Evolutionary conservation across 2,888 invertebrate species (phyloP), one percentile per base, ranked within the genome.

Genomic region (Apoda limacodes): DNA sequence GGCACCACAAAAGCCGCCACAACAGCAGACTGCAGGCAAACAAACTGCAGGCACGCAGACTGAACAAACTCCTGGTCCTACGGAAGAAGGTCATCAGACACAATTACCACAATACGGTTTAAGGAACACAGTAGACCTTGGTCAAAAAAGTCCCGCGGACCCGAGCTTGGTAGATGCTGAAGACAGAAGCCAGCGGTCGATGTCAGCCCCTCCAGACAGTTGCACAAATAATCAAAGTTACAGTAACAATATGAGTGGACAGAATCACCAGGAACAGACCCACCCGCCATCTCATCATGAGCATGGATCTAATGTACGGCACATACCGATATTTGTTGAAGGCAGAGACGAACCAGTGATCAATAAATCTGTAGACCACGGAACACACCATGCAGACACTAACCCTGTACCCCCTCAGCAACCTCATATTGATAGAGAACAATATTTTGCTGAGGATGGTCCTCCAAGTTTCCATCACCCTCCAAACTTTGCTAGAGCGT

Each of bases 311-410:
- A 87, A 85, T 48, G 88, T 92, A 26, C 83, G 93, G 39, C 90
- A 92, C 52, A 93, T 94, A 65, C 94, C 94, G 12, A 94, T 94
- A 41, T 90, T 90, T 55, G 90, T 94, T 0, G 94, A 95, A 66
- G 93, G 93, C 5, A 82, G 93, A 30, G 90, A 91, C 48, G 88
- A 89, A 52, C 92, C 92, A 1, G 85, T 92, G 9, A 80, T 90
- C 32, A 88, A 89, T 39, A 87, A 84, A 54, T 76, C 82, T 36
- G 64, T 62, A n/a, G 81, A 76, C 28, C 68, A 65, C 45, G 58
- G 68, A 42, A 43, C 66, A 41, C 55, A 68, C 46, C 57, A 59
- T 43, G 53, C 55, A 17, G 71, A 70, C 6, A 36, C 82, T 26
- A 64, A 69, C 53, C 63, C 64, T 37, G 44, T 63, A 43, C 64